These are phyloP conservation scores for Scalopus aquaticus DNA, from an alignment of 2,113 vertebrate species.

Conservation along the genomic window DNA sequence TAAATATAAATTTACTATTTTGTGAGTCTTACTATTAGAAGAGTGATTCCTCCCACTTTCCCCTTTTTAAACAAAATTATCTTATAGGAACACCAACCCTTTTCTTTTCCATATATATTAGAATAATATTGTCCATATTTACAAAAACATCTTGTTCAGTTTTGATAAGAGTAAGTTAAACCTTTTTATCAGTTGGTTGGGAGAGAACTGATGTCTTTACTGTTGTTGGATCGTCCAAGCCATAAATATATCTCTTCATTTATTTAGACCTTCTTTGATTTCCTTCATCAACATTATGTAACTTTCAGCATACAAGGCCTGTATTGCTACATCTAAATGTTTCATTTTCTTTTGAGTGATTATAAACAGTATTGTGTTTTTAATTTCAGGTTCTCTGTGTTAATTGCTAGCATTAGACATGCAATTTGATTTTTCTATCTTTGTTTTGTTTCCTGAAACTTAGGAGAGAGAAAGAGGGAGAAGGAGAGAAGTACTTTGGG, in stretches of 20 bases:
- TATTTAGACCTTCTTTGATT: neutral
- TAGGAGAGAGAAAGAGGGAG: neutral
- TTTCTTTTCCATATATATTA: constrained; percentile 2
- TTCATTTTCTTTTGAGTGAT: neutral
- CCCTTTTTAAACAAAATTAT: neutral
- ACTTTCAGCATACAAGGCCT: neutral
- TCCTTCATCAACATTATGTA: neutral
- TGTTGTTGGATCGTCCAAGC: neutral
- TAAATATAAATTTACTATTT: too few species aligned
- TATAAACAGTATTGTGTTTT: neutral
- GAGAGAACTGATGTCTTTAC: neutral
- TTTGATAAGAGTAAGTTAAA: neutral
- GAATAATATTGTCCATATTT: neutral
- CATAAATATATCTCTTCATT: neutral
- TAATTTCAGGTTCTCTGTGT: neutral
- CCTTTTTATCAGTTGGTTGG: neutral
- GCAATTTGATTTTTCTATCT: neutral
- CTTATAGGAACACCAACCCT: neutral
- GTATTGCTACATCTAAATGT: neutral
- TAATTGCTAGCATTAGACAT: neutral
- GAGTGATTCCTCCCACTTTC: neutral
- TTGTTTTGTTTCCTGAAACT: neutral
- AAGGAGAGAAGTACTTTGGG: neutral
- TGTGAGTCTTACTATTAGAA: neutral
- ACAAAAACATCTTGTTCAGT: neutral